Evolutionary conservation across 2,797 vertebrate genomes (phyloP).

Genomic region (Notolepis coatsorum): DNA sequence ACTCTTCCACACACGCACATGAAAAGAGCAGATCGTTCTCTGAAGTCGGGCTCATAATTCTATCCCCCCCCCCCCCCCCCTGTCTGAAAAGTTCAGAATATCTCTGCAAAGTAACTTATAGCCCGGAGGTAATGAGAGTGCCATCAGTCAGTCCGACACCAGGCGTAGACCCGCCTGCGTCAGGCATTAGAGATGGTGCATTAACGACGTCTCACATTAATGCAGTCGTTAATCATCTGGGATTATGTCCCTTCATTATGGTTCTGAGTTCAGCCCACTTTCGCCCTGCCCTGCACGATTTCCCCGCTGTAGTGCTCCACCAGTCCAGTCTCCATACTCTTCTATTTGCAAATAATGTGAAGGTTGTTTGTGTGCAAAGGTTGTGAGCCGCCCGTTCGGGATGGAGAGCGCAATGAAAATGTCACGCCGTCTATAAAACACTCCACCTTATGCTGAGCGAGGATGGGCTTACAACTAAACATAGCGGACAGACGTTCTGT

Average conservation of each 20-base stretch:
- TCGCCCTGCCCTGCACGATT: slow-evolving; percentile 12
- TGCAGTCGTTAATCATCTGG: slow-evolving; percentile 61
- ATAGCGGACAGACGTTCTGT: too few species aligned
- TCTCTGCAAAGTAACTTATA: slow-evolving; percentile 53
- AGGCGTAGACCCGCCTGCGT: slow-evolving; percentile 36
- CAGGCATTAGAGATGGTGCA: slow-evolving; percentile 54
- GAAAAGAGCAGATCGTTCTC: slow-evolving; percentile 15
- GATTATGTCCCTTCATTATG: slow-evolving; percentile 32
- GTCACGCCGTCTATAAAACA: not conserved
- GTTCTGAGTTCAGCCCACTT: slow-evolving; percentile 20
- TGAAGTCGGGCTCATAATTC: slow-evolving; percentile 28
- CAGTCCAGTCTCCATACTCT: not conserved
- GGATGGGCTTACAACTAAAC: too few species aligned
- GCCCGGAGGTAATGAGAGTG: slow-evolving; percentile 45
- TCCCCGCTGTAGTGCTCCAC: not conserved
- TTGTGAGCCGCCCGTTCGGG: not conserved
- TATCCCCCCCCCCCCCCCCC: not conserved
- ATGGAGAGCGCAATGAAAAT: not conserved
- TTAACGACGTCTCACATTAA: slow-evolving; percentile 60
- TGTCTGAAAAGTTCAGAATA: slow-evolving; percentile 16
- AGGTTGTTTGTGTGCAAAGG: not conserved
- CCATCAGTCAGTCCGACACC: slow-evolving; percentile 59
- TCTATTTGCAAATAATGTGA: not conserved
- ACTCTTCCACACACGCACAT: not conserved
- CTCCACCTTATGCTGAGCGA: too few species aligned